These are phyloP conservation scores for Xyrichtys novacula DNA, from an alignment of 2,797 vertebrate species.

Conservation along the genomic window DNA sequence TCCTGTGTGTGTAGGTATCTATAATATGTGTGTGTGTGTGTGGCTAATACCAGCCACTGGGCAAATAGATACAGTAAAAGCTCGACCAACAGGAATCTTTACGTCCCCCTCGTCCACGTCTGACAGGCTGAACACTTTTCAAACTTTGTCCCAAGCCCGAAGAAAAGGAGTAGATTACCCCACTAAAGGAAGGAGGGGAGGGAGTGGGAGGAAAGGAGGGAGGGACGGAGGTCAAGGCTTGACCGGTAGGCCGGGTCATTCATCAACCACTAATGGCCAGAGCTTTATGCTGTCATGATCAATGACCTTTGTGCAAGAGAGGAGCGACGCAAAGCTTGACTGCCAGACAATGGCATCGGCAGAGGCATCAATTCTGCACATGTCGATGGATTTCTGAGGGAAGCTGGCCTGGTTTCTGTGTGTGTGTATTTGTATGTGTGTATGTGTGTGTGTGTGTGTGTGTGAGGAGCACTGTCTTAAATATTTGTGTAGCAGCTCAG, in stretches of 20 bases:
- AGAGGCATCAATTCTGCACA: constrained; percentile 77
- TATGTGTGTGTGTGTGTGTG: constrained; percentile 13
- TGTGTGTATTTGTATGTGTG: constrained; percentile 24
- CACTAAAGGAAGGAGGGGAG: constrained; percentile 22
- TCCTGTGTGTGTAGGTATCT: constrained; percentile 87
- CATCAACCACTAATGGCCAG: constrained; percentile 78
- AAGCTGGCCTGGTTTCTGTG: constrained; percentile 32
- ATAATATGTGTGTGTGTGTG: constrained; percentile 6
- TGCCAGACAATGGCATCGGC: constrained; percentile 75
- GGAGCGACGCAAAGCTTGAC: constrained; percentile 61
- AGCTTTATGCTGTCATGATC: constrained; percentile 81
- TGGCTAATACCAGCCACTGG: constrained; percentile 79
- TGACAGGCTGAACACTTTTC: constrained; percentile 26
- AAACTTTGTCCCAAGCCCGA: constrained; percentile 56
- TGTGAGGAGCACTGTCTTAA: constrained; percentile 41
- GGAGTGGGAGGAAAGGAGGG: constrained; percentile 19
- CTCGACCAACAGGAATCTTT: constrained; percentile 71
- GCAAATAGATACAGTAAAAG: constrained; percentile 86
- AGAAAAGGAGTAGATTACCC: constrained; percentile 66
- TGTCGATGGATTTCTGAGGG: constrained; percentile 76
- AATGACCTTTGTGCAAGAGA: constrained; percentile 79
- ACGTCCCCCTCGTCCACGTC: constrained; percentile 29
- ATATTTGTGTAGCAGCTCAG: constrained; percentile 69
- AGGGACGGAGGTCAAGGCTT: constrained; percentile 75
- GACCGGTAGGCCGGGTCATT: constrained; percentile 79